Conservation (phyloP, 2,113 vertebrate genomes). For the Salvelinus namaycush region DNA sequence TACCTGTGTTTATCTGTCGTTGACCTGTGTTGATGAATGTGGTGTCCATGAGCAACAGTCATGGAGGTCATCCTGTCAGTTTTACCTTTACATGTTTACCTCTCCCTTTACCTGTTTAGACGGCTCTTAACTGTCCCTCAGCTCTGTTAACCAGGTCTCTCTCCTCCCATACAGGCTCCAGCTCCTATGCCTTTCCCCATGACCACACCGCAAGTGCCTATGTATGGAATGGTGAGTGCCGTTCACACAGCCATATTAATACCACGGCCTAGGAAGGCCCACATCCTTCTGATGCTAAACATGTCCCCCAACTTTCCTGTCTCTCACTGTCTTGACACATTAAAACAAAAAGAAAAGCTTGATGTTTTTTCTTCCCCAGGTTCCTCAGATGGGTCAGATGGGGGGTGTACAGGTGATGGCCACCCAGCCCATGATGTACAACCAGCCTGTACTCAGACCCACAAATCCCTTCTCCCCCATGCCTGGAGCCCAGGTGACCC, state of each 20-base stretch:
- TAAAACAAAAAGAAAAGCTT: too few species aligned
- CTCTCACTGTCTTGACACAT: too few species aligned
- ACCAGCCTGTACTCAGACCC: constrained; percentile 82
- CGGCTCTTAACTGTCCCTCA: neutral
- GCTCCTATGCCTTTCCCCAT: constrained; percentile 83
- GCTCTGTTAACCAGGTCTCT: constrained; percentile 13
- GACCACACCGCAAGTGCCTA: constrained; percentile 90
- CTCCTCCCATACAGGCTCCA: constrained; percentile 71
- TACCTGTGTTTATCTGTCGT: too few species aligned
- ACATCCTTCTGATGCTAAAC: too few species aligned
- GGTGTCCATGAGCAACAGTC: too few species aligned
- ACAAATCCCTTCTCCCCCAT: constrained; percentile 83
- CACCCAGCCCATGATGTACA: constrained; percentile 84
- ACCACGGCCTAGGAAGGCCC: too few species aligned
- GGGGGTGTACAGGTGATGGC: constrained; percentile 81
- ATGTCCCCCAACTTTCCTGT: too few species aligned
- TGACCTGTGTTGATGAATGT: too few species aligned
- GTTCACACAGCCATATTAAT: too few species aligned
- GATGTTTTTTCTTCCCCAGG: constrained; percentile 57
- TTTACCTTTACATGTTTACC: neutral
- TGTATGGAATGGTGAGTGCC: constrained; percentile 90
- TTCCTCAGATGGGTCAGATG: constrained; percentile 82
- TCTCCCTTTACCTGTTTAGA: too few species aligned
- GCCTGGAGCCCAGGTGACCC: constrained; percentile 83
- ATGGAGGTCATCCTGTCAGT: neutral